These are phyloP conservation scores for Sus cebifrons DNA, from an alignment of 2,797 vertebrate species.

Conservation along the genomic window DNA sequence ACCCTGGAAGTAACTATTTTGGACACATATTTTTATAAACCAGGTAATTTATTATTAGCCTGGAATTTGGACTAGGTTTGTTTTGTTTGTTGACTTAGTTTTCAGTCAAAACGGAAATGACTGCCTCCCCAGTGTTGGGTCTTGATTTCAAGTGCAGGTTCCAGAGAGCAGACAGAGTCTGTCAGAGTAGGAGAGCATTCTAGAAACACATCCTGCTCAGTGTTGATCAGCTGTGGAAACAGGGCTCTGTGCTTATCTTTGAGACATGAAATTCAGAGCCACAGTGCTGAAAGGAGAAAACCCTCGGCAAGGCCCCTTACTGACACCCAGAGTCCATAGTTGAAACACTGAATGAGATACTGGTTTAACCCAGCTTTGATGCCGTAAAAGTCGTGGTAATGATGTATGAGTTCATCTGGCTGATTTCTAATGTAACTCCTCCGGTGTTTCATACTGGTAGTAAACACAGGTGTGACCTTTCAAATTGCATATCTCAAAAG, in stretches of 20 bases:
- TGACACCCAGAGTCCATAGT: background rate
- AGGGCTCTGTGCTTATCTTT: background rate
- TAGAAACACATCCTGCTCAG: background rate
- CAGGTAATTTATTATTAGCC: constrained; percentile 80
- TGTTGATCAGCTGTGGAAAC: background rate
- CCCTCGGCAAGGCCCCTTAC: constrained; percentile 69
- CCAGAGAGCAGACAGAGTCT: constrained; percentile 76
- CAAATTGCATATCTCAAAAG: constrained; percentile 83
- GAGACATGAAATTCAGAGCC: background rate
- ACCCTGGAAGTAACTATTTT: constrained; percentile 82
- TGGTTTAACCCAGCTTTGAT: constrained; percentile 83
- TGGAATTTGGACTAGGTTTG: constrained; percentile 76
- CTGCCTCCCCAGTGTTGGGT: constrained; percentile 53
- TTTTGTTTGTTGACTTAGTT: constrained; percentile 77
- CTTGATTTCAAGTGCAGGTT: constrained; percentile 41
- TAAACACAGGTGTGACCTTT: constrained; percentile 73
- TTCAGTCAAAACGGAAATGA: constrained; percentile 71
- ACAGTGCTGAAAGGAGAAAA: background rate
- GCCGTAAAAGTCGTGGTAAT: constrained; percentile 72
- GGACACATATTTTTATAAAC: constrained; percentile 84
- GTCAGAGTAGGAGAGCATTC: background rate
- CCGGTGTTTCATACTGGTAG: constrained; percentile 74
- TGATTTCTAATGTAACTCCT: constrained; percentile 77
- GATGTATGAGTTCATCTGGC: constrained; percentile 11
- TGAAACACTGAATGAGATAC: background rate